Conservation (phyloP, 2,888 invertebrate genomes). For the Melikaiella ostensackeni region DNA sequence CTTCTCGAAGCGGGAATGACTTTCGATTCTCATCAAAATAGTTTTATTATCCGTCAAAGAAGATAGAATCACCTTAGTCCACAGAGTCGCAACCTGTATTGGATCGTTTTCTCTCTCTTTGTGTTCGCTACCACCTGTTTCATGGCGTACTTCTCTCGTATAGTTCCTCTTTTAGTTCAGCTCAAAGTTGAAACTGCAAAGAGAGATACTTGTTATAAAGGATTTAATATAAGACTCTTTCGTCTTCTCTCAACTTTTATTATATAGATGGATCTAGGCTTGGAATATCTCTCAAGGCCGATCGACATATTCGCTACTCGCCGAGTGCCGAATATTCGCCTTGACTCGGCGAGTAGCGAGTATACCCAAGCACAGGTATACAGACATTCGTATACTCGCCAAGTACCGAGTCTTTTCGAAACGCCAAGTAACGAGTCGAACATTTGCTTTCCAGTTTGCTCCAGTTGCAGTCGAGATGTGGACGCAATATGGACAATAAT, state of each 20-base stretch:
- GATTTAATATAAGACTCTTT: constrained; percentile 2
- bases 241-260: neutral
- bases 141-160: constrained; percentile 10
- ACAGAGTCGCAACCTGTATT: neutral
- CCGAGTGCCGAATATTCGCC: too few species aligned
- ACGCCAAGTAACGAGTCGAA: too few species aligned
- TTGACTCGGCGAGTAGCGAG: too few species aligned
- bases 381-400: too few species aligned
- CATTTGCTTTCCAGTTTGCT: too few species aligned
- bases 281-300: constrained; percentile 17
- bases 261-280: neutral
- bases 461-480: too few species aligned
- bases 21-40: constrained; percentile 15
- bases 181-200: constrained; percentile 34
- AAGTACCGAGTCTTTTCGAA: too few species aligned
- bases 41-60: constrained; percentile 16
- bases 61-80: neutral
- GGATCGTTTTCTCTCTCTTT: constrained; percentile 3
- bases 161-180: constrained; percentile 39
- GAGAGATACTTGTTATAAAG: constrained; percentile 27
- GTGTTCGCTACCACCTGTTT: constrained; percentile 4
- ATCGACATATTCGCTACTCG: too few species aligned
- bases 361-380: too few species aligned
- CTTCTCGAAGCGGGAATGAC: neutral
- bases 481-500: too few species aligned